A percentile compares a stretch with the other conserved stretches of the same genome.
Evolutionary conservation across 2,888 invertebrate genomes (phyloP).

Genomic region (Merodon equestris): DNA sequence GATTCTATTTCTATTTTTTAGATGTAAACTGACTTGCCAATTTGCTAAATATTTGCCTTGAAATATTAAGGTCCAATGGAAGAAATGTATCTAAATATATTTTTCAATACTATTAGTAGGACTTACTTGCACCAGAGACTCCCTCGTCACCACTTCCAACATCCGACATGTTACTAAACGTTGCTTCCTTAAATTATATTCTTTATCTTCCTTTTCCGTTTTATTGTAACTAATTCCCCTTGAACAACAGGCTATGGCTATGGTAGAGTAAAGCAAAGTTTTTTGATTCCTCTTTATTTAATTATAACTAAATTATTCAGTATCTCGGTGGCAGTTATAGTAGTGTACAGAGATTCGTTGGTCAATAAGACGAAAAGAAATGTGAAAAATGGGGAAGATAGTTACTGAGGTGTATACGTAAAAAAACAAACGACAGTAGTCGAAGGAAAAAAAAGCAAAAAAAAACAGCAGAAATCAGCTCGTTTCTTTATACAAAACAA

Average conservation of each 20-base stretch:
- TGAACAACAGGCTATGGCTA: too few relatives aligned
- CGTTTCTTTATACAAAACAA: background rate
- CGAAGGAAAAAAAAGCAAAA: slow-evolving; percentile 1
- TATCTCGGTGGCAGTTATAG: slow-evolving; percentile 26
- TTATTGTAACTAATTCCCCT: too few relatives aligned
- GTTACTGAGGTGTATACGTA: background rate
- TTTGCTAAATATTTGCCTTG: background rate
- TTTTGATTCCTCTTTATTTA: slow-evolving; percentile 21
- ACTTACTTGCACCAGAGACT: slow-evolving; percentile 89
- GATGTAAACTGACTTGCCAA: slow-evolving; percentile 4
- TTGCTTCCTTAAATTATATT: slow-evolving; percentile 1
- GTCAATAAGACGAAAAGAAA: background rate
- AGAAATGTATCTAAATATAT: background rate
- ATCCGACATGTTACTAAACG: slow-evolving; percentile 83
- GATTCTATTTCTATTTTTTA: slow-evolving; percentile 5
- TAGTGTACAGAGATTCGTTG: slow-evolving; percentile 22
- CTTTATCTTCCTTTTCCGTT: too few relatives aligned
- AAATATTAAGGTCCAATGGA: background rate
- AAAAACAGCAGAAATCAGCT: too few relatives aligned
- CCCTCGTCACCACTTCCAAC: slow-evolving; percentile 89
- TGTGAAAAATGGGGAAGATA: slow-evolving; percentile 6
- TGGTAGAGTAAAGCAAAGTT: background rate
- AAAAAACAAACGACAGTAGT: too few relatives aligned
- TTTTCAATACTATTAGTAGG: slow-evolving; percentile 70
- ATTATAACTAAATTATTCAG: slow-evolving; percentile 23